Evolutionary conservation across 1,140 invertebrate species (phyloP), one percentile per base, ranked within the genome.

Genomic region (Drosophila pachea): DNA sequence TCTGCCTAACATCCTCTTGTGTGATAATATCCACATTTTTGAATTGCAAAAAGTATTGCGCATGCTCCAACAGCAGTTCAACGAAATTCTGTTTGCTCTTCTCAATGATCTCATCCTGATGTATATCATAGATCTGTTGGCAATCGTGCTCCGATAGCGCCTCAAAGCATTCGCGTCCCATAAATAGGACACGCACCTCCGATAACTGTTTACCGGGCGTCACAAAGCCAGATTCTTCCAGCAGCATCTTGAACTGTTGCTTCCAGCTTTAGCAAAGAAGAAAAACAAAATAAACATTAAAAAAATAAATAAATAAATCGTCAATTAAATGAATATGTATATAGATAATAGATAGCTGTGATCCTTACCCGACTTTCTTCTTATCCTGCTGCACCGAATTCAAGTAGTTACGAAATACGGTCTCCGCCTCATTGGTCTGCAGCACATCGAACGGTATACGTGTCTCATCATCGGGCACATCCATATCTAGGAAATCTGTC

Each of bases 111-210:
- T 97, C 95, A 74, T 94, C 93, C 90, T 99, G 98, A 91, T 99
- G 97, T 65, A 95, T 94, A 75, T 98, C 97, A 90, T 99, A 99
- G 77, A 99, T 98, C 77, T 96, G 92, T 84, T 96, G 94, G 83
- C 97, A 95, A 88, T 99, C 97, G 49, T 94, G 92, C 84, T 98
- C 96, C 0, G 95, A 94, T 22, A 99, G 91, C 0, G 95, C 94
- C 90, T 97, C 97, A 89, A 97, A 99, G 86, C 97, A 98, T 89
- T 98, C 97, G 32, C 97, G 92, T 0, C 97, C 97, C 94, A 98
- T 96, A 87, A 99, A 97, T 40, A 98, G 91, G 6, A 99, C 96
- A 71, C 96, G 92, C 33, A 98, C 95, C 91, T 99, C 97, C 4
- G 95, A 94, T 58, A 99, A 90, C 75, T 95, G 93, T 90, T 98